Conservation (phyloP, 2,113 vertebrate species). For the Lophura nycthemera region DNA sequence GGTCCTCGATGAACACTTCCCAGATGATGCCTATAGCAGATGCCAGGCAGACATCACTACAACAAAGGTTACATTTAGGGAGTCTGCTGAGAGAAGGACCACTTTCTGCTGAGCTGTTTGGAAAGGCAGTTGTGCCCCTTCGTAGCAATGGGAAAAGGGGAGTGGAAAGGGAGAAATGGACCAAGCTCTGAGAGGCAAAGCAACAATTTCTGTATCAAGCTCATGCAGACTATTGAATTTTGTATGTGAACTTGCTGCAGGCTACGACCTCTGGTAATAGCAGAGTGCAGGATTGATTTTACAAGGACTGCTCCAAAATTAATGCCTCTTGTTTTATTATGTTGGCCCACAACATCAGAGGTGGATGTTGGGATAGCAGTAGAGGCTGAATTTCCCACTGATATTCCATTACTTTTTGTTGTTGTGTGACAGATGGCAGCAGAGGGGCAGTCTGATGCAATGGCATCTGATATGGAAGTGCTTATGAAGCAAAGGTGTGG, state of each 20-base stretch:
- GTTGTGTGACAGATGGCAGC: no score
- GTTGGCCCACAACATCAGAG: no score
- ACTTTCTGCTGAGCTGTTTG: neutral
- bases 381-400: no score
- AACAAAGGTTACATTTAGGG: neutral
- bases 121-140: neutral
- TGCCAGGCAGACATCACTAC: neutral
- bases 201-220: neutral
- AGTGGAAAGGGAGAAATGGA: rapidly evolving
- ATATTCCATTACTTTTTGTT: no score
- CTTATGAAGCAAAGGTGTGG: no score
- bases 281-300: neutral
- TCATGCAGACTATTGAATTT: neutral
- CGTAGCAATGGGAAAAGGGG: neutral
- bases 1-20: neutral
- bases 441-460: no score
- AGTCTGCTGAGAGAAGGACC: neutral
- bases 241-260: neutral
- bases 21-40: neutral
- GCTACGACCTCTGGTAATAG: neutral
- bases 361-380: no score
- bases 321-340: no score
- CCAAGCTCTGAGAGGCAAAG: neutral
- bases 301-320: no score
- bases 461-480: no score